Base-by-base conservation (phyloP, 2,113 vertebrate genomes). In the Cairina moschata region DNA sequence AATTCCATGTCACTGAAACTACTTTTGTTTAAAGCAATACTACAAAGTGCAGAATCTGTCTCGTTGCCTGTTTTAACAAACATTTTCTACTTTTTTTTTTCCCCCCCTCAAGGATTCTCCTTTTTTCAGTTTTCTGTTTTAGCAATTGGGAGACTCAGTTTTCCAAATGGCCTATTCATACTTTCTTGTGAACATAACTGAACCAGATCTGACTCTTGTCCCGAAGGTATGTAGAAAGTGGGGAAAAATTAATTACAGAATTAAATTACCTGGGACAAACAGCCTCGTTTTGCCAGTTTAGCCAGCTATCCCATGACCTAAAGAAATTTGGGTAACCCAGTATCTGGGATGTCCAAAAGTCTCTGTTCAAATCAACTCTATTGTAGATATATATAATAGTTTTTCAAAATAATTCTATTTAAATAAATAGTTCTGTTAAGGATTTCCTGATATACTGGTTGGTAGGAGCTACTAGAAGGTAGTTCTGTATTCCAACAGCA, bases 351-450 rank as follows among this genome's bases (percentile, higher is more conserved):
- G 10, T 55, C 66, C 63, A 92, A n/a, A 90, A 83, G 38, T 66
- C 34, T 72, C 66, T 73, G 26, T 46, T 72, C 48, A 85, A 66
- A 90, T 68, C 28, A 76, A 48, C 23, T 88, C 23, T 73, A 56
- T 72, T 44, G 29, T 56, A 71, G 11, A 76, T 13, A 65, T 20
- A 72, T 0, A 0, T 40, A 38, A 50, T 16, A 55, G 5, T 46
- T 79, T 68, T 81, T 40, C 40, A 44, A 75, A 86, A 82, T 22
- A 92, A 44, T 85, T 85, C 34, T 55, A 48, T 26, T 73, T 54
- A 83, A 88, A 80, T 66, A 74, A 95, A 89, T 23, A 92, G 17
- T 55, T 82, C 62, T 80, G 12, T 65, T 79, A 62, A 94, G 50
- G 18, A 88, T 79, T 95, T 91, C 48, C 22, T 48, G 85, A 50